Conservation (phyloP, 2,113 vertebrate species). For the Ploceus nigricollis region DNA sequence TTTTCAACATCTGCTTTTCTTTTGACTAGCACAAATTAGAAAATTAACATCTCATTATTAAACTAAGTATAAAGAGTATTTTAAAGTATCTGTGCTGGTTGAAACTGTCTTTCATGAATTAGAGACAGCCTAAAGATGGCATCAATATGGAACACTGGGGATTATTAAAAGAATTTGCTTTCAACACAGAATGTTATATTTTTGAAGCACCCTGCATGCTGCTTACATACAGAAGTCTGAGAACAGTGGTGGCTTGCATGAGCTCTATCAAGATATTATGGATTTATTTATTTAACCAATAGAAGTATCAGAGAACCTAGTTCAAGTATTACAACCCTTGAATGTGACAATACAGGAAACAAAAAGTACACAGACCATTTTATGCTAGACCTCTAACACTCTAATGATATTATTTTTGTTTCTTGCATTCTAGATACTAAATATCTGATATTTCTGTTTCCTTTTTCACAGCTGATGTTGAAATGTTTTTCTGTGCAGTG, state of each 20-base stretch:
- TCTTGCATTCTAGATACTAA: not conserved
- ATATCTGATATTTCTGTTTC: not conserved
- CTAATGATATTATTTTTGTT: accelerated
- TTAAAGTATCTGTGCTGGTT: not conserved
- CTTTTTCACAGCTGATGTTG: not conserved
- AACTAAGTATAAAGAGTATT: not conserved
- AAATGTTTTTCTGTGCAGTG: not conserved
- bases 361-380: not conserved
- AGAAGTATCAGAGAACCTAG: not conserved
- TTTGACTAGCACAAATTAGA: not conserved
- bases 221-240: not conserved
- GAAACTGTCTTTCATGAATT: not conserved
- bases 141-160: not conserved
- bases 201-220: not conserved
- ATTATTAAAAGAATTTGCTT: not conserved
- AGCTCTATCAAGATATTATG: not conserved
- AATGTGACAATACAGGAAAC: not conserved
- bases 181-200: not conserved
- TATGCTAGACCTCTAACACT: not conserved
- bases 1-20: not conserved
- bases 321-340: not conserved
- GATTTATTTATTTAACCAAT: not conserved
- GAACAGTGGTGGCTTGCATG: not conserved
- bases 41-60: not conserved
- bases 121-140: not conserved